Evolutionary conservation across 2,113 vertebrate species (phyloP).

Genomic region (Merops nubicus): DNA sequence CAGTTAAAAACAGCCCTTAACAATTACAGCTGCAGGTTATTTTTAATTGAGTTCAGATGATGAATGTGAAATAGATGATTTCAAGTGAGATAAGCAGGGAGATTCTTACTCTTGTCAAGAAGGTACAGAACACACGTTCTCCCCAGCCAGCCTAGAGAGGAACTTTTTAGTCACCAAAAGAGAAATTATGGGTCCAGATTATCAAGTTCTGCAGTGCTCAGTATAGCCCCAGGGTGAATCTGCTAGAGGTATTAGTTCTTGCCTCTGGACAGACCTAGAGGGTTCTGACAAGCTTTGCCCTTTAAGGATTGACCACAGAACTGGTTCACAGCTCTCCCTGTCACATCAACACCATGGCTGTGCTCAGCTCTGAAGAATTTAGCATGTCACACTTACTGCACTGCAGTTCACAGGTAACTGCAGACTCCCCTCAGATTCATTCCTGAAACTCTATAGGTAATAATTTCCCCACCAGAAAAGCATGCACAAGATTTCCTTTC

Average conservation of each 20-base stretch:
- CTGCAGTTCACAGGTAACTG: neutral
- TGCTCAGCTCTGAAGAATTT: neutral
- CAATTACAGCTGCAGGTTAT: constrained; percentile 75
- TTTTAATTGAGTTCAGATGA: constrained; percentile 70
- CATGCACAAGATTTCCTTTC: neutral
- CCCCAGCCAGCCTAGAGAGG: neutral
- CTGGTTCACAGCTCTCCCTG: neutral
- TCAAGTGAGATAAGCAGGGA: constrained; percentile 31
- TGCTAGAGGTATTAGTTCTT: neutral
- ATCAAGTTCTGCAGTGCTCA: neutral
- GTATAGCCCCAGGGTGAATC: neutral
- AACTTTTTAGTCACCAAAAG: neutral
- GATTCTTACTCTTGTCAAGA: neutral
- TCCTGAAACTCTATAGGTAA: neutral
- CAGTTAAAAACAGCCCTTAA: constrained; percentile 65
- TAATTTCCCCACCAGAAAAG: neutral
- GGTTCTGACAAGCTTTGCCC: neutral
- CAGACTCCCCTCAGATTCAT: neutral
- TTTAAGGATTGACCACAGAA: neutral
- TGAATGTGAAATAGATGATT: constrained; percentile 60
- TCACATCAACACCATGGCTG: neutral
- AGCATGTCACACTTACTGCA: no score
- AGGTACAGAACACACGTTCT: neutral
- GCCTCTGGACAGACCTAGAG: neutral
- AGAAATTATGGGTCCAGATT: neutral